A percentile compares a stretch with the other conserved stretches of the same genome.
These are phyloP conservation scores for Pseudorhombus dupliciocellatus DNA, from an alignment of 2,113 vertebrate species.

Conservation along the genomic window DNA sequence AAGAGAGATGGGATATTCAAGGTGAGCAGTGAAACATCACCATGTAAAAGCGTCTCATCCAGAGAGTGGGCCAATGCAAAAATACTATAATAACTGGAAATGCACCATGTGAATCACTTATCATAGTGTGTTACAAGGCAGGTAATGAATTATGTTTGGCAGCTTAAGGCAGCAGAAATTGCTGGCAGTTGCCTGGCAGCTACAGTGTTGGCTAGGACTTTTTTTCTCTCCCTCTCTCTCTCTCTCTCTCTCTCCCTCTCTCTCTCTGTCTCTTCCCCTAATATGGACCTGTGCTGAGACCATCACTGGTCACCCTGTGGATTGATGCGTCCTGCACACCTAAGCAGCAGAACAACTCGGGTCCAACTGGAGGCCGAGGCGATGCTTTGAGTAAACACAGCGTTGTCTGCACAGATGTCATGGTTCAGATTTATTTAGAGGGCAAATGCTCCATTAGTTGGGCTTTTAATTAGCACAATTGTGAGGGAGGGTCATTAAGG, in stretches of 20 bases:
- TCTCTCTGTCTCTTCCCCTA: neutral
- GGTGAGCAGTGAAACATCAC: slow-evolving; percentile 21
- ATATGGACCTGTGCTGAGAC: slow-evolving; percentile 34
- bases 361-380: slow-evolving; percentile 34
- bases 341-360: slow-evolving; percentile 47
- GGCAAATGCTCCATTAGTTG: slow-evolving; percentile 81
- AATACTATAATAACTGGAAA: slow-evolving; percentile 44
- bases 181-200: slow-evolving; percentile 28
- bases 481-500: slow-evolving; percentile 82
- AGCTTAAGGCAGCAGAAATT: slow-evolving; percentile 45
- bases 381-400: slow-evolving; percentile 66
- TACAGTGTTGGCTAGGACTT: slow-evolving; percentile 19
- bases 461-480: slow-evolving; percentile 83
- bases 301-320: slow-evolving; percentile 30
- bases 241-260: neutral
- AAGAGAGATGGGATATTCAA: neutral
- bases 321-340: slow-evolving; percentile 56
- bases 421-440: slow-evolving; percentile 81
- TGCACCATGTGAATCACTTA: slow-evolving; percentile 56
- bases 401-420: slow-evolving; percentile 75
- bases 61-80: slow-evolving; percentile 24
- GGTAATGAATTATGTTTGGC: slow-evolving; percentile 57
- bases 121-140: slow-evolving; percentile 45
- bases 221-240: neutral
- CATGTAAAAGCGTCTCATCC: slow-evolving; percentile 36